Conservation (phyloP, 2,888 invertebrate genomes). For the Drosophila pseudotakahashii region DNA sequence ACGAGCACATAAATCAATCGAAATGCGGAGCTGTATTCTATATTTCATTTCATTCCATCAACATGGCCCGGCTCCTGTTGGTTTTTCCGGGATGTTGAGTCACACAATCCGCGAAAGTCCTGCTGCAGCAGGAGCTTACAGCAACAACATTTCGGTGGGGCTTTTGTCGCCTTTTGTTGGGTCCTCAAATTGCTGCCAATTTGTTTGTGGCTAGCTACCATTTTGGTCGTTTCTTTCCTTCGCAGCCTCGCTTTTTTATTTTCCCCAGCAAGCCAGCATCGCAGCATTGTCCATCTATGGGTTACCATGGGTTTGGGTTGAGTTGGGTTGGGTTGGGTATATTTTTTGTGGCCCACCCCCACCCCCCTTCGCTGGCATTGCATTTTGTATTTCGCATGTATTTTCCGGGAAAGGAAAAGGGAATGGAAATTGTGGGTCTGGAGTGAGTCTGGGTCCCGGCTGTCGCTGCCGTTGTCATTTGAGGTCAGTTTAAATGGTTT, state of each 20-base stretch:
- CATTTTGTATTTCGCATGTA: constrained; percentile 26
- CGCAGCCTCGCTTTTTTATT: constrained; percentile 27
- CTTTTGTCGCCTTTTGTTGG: constrained; percentile 73
- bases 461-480: constrained; percentile 75
- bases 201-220: constrained; percentile 71
- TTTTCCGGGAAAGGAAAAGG: constrained; percentile 26
- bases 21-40: constrained; percentile 43
- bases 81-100: constrained; percentile 37
- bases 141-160: constrained; percentile 37
- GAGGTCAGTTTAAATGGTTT: constrained; percentile 81
- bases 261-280: constrained; percentile 3
- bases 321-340: constrained; percentile 31
- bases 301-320: constrained; percentile 28
- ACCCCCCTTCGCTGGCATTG: constrained; percentile 15
- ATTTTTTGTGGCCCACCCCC: constrained; percentile 33
- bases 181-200: constrained; percentile 75
- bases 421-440: constrained; percentile 12
- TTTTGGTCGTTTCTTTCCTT: constrained; percentile 41
- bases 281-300: constrained; percentile 60
- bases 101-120: constrained; percentile 47
- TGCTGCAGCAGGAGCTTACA: constrained; percentile 24
- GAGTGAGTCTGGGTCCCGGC: constrained; percentile 32
- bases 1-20: constrained; percentile 44
- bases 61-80: constrained; percentile 27
- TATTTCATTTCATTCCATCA: constrained; percentile 46